Evolutionary conservation across 2,113 vertebrate genomes (phyloP).

Genomic region (Hoplias malabaricus): DNA sequence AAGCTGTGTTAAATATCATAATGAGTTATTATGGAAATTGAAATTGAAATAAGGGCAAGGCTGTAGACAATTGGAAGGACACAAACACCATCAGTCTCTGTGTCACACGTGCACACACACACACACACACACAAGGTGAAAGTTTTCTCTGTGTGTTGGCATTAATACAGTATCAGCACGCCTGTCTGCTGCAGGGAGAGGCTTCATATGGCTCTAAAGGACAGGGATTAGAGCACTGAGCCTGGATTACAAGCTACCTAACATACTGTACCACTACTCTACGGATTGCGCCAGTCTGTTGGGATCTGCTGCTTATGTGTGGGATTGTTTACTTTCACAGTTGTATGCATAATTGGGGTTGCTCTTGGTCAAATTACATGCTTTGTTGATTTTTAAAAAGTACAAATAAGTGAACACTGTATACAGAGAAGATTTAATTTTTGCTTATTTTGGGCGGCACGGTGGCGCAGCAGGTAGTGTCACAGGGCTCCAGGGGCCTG

Average conservation of each 20-base stretch:
- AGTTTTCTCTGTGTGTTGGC: neutral
- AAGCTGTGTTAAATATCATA: constrained; percentile 32
- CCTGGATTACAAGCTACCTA: constrained; percentile 29
- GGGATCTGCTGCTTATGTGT: neutral
- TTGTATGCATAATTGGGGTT: no score
- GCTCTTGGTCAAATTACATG: no score
- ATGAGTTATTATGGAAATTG: constrained; percentile 39
- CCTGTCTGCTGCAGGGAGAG: neutral
- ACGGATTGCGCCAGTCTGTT: neutral
- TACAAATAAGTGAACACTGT: no score
- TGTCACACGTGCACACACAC: neutral
- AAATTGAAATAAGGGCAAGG: neutral
- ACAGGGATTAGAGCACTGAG: constrained; percentile 29
- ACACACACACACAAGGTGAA: neutral
- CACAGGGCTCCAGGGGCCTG: no score
- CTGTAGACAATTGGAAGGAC: neutral
- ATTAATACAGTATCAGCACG: neutral
- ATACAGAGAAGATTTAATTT: no score
- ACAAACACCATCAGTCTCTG: neutral
- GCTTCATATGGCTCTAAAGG: constrained; percentile 20
- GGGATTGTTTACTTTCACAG: neutral
- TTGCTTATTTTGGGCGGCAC: no score
- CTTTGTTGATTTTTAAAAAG: no score
- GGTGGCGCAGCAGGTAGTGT: no score
- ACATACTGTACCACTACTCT: neutral